These are phyloP conservation scores for Anhinga anhinga DNA, from an alignment of 2,113 vertebrate species.

Conservation along the genomic window DNA sequence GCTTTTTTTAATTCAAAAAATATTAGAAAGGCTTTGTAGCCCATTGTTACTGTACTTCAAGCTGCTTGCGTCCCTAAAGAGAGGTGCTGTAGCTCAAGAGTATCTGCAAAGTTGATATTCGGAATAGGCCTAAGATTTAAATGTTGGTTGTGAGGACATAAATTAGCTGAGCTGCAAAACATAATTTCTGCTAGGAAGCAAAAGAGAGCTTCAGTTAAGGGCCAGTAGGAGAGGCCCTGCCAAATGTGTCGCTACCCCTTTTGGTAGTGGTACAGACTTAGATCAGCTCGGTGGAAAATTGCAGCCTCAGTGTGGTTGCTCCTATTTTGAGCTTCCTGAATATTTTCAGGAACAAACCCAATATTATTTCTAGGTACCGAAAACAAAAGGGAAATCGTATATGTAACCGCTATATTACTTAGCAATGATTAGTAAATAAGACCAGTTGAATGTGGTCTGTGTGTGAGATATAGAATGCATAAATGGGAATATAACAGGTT, in stretches of 20 bases:
- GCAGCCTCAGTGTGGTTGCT: not conserved
- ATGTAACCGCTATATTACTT: not conserved
- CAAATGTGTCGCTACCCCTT: not conserved
- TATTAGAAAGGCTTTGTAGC: not conserved
- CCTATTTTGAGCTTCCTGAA: not conserved
- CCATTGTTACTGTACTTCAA: not conserved
- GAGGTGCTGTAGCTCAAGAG: not conserved
- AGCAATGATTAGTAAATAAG: not conserved
- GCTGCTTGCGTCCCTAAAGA: not conserved
- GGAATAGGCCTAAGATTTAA: not conserved
- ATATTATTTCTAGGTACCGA: not conserved
- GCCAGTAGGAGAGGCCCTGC: not conserved
- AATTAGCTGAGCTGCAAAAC: not conserved
- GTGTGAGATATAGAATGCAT: not conserved
- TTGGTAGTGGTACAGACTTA: not conserved
- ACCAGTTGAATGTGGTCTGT: not conserved
- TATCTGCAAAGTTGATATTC: not conserved
- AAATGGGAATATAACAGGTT: not conserved
- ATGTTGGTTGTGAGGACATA: not conserved
- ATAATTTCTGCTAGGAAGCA: not conserved
- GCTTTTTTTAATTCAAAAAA: not conserved
- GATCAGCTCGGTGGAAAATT: not conserved
- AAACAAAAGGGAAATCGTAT: not conserved
- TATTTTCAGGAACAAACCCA: not conserved
- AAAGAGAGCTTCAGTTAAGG: not conserved